A percentile compares a stretch with the other conserved stretches of the same genome.
Conservation (phyloP, 2,888 invertebrate genomes). For the Synergus umbraculus region DNA sequence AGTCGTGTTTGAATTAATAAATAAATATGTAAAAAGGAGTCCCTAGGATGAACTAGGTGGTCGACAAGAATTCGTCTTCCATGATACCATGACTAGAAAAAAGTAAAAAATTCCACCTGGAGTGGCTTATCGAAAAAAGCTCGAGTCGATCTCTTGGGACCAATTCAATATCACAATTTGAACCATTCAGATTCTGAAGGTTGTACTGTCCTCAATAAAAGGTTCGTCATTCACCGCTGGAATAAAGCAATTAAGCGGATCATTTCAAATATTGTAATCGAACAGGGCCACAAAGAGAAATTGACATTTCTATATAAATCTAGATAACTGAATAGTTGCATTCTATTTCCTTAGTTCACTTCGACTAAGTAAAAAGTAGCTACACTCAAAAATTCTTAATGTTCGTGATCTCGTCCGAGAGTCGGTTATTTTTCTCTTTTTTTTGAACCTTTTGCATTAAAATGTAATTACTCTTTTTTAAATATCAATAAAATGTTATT, state of each 20-base stretch:
- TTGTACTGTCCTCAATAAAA: conserved; percentile 9
- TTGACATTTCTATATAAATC: not conserved
- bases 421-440: no score
- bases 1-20: conserved; percentile 35
- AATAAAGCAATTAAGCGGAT: conserved; percentile 10
- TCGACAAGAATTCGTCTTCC: not conserved
- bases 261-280: conserved; percentile 1
- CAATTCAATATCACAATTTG: conserved; percentile 8
- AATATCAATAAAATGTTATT: not conserved
- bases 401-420: no score
- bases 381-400: not conserved
- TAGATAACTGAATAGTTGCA: not conserved
- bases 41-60: not conserved
- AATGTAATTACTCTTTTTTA: no score
- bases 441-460: no score
- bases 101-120: not conserved
- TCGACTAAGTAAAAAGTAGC: no score
- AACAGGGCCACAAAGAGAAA: not conserved
- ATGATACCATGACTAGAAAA: conserved; percentile 11
- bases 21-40: conserved; percentile 15
- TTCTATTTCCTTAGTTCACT: not conserved
- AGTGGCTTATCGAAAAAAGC: not conserved
- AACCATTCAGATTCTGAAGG: not conserved
- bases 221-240: conserved; percentile 21
- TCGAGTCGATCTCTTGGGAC: conserved; percentile 1